Evolutionary conservation across 1,140 invertebrate genomes (phyloP).

Genomic region (Caerostris darwini): DNA sequence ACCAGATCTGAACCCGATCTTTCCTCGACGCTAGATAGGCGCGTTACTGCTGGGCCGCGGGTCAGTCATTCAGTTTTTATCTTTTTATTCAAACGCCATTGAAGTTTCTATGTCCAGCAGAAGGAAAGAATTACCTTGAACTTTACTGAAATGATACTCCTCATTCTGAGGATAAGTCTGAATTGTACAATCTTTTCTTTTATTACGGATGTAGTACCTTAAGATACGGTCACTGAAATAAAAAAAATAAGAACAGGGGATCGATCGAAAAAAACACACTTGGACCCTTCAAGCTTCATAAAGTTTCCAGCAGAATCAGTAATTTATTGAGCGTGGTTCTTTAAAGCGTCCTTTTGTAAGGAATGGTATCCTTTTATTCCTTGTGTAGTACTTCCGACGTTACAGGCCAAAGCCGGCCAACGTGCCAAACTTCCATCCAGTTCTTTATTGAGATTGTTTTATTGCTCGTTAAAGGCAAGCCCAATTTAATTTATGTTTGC

Average conservation of each 20-base stretch:
- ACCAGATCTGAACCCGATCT: too few relatives aligned
- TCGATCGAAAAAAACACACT: background rate
- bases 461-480: conserved; percentile 53
- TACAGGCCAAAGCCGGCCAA: background rate
- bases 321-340: conserved; percentile 11
- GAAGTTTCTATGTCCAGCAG: too few relatives aligned
- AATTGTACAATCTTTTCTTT: too few relatives aligned
- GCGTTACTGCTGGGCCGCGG: too few relatives aligned
- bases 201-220: background rate
- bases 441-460: conserved; percentile 50
- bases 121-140: too few relatives aligned
- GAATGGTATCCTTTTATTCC: background rate
- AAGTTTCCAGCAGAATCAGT: conserved; percentile 7
- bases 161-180: too few relatives aligned
- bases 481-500: conserved; percentile 54
- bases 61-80: too few relatives aligned
- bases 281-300: conserved; percentile 14
- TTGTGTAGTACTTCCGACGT: background rate
- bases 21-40: too few relatives aligned
- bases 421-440: conserved; percentile 1
- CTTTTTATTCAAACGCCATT: too few relatives aligned
- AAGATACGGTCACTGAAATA: background rate
- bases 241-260: background rate
- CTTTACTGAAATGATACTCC: too few relatives aligned
- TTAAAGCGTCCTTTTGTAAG: conserved; percentile 28